Evolutionary conservation across 2,888 invertebrate species (phyloP), one percentile per base, ranked within the genome.

Genomic region (Cheilosia scutellata): DNA sequence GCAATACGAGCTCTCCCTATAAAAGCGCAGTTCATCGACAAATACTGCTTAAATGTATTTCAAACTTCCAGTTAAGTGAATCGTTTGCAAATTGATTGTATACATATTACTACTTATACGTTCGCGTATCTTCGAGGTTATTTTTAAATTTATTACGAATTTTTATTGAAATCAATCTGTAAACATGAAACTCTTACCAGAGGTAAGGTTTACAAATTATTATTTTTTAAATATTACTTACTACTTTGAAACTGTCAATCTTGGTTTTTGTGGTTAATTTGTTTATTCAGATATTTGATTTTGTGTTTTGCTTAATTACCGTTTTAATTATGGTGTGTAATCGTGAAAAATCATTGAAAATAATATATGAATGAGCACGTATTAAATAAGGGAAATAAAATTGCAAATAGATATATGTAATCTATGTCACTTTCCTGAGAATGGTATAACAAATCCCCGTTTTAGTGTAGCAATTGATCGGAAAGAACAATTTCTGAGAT

Each of bases 181-280:
- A 55, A 79, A 47, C 0, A 84, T 84, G 84, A 84, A 80, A 25
- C 33, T 75, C 11, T 71, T 84, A 44, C 79, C 84, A 27, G 79
- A 84, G 84, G 84, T 84, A 75, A 62, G 11, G 33, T 68, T 53
- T 37, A 53, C 20, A 42, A 16, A 4, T 31, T 37, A 11, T 25
- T 25, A 25, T 25, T 7, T 49, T 20, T 20, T 7, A 9, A 16
- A 16, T 49, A 9, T 9, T 9, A 25, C 20, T 20, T 20, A 20
- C 0, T 20, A 20, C 0, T 20, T 5, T 49, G 6, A 16, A 16
- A 20, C 2, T 11, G 20, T 20, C n/a, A 16, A 9, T 6, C 27
- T n/a, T 5, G 13, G n/a, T 42, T 42, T 42, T 42, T 5, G 44
- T n/a, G 5, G 4, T 11, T 49, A 4, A 2, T 6, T 7, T 6